Evolutionary conservation across 2,113 vertebrate species (phyloP), one percentile per base, ranked within the genome.

Genomic region (Corythornis vintsioides): DNA sequence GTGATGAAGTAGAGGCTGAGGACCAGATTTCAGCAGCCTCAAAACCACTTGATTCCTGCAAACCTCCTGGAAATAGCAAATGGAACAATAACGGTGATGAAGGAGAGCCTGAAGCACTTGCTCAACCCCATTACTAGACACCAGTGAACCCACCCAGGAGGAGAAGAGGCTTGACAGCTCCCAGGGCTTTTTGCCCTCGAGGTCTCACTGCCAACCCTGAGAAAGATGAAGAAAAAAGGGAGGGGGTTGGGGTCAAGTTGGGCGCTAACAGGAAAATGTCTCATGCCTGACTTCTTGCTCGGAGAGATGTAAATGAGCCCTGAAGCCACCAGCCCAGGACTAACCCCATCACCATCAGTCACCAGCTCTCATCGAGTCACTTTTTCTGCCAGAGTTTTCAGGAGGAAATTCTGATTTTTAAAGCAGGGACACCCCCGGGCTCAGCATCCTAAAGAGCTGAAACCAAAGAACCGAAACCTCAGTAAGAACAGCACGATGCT

Each of bases 401-500:
- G 10, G 8, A 90, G 70, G 57, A 94, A 94, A 95, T 84, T 86
- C 67, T 89, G 38, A 43, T 71, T 76, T 80, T 75, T 42, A 47
- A 59, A 81, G 31, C 73, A 20, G 85, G 88, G 92, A 24, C 82
- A 84, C 3, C 45, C 93, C 82, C 73, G 0, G 16, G 26, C 77
- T 86, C 74, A 6, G 17, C 8, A 0, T 56, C 57, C 45, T 24
- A 1, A 0, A 0, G 52, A 1, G 3, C 52, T 43, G 74, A 82
- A 95, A 80, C 38, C 63, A 28, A 73, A 83, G 72, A 71, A 59
- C 16, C n/a, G 50, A 83, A 48, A 13, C 38, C 29, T 70, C 0
- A 0, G 0, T 63, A 10, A 55, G 11, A 74, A 45, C 66, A 45
- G 45, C 1, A 0, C 0, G 1, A 47, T 7, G 14, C 12, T 21